phyloP scores from a whole-genome alignment of 2,113 vertebrate genomes.

The human (Homo sapiens) region DNA sequence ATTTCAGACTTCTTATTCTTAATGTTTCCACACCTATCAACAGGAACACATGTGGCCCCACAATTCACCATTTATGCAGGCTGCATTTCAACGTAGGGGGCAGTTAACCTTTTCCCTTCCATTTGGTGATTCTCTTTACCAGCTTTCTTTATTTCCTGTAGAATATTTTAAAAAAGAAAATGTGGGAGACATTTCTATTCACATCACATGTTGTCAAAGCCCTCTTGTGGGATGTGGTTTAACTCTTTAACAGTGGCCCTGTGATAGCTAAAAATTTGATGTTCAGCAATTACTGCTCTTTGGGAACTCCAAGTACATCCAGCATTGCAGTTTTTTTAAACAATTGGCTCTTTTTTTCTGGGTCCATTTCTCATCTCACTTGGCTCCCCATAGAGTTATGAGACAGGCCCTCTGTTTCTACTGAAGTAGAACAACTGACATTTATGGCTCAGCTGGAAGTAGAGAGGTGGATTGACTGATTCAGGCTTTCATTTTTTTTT shows the following conservation, averaged over 20 bases:
- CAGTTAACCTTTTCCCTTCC: slow-evolving; percentile 32
- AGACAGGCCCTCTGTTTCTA: slow-evolving; percentile 71
- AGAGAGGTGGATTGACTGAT: not conserved
- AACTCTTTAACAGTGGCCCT: slow-evolving; percentile 70
- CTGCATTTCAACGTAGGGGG: not conserved
- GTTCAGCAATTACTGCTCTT: slow-evolving; percentile 69
- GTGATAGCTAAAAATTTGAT: slow-evolving; percentile 72
- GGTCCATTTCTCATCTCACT: slow-evolving; percentile 52
- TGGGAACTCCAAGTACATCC: slow-evolving; percentile 63
- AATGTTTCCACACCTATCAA: not conserved
- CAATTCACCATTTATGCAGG: not conserved
- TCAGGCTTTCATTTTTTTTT: accelerated
- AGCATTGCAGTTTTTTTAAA: slow-evolving; percentile 72
- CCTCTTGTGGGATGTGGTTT: slow-evolving; percentile 54
- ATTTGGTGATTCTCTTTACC: not conserved
- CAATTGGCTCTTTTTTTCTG: slow-evolving; percentile 70
- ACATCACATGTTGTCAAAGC: slow-evolving; percentile 50
- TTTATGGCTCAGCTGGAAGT: slow-evolving; percentile 53
- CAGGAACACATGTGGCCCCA: not conserved
- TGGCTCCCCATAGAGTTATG: slow-evolving; percentile 51
- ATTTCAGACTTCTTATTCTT: not conserved
- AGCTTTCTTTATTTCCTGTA: slow-evolving; percentile 47
- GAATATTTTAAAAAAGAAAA: slow-evolving; percentile 39
- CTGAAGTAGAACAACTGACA: slow-evolving; percentile 48
- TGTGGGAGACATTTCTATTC: slow-evolving; percentile 45